Conservation (phyloP, 2,797 vertebrate species). For the Ibycter americanus region DNA sequence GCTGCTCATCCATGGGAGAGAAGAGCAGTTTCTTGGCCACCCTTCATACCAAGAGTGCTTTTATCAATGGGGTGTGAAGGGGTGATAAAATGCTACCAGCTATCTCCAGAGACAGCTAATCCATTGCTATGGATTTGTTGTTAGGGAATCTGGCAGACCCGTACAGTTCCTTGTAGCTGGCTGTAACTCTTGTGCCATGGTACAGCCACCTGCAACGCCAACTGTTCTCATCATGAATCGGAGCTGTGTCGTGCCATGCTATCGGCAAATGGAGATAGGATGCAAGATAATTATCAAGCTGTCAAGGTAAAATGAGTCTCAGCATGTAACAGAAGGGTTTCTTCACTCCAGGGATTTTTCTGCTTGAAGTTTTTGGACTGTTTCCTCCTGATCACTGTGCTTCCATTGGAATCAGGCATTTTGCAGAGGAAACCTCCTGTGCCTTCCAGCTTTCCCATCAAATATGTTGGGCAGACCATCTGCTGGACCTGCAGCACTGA, state of each 20-base stretch:
- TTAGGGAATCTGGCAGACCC: not conserved
- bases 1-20: not conserved
- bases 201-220: not conserved
- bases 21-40: not conserved
- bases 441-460: not conserved
- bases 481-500: not conserved
- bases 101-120: constrained; percentile 6
- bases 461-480: not conserved
- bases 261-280: not conserved
- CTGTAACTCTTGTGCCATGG: not conserved
- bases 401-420: not conserved
- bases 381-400: not conserved
- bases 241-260: fast-evolving
- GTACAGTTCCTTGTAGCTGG: not conserved
- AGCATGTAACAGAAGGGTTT: not conserved
- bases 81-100: not conserved
- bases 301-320: not conserved
- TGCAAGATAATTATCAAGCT: not conserved
- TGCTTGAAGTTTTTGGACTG: not conserved
- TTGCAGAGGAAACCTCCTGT: not conserved
- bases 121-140: constrained; percentile 16
- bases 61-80: not conserved
- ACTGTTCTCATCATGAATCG: fast-evolving
- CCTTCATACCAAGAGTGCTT: not conserved
- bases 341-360: not conserved